phyloP scores from a whole-genome alignment of 2,888 invertebrate species.

The Malachius bipustulatus region DNA sequence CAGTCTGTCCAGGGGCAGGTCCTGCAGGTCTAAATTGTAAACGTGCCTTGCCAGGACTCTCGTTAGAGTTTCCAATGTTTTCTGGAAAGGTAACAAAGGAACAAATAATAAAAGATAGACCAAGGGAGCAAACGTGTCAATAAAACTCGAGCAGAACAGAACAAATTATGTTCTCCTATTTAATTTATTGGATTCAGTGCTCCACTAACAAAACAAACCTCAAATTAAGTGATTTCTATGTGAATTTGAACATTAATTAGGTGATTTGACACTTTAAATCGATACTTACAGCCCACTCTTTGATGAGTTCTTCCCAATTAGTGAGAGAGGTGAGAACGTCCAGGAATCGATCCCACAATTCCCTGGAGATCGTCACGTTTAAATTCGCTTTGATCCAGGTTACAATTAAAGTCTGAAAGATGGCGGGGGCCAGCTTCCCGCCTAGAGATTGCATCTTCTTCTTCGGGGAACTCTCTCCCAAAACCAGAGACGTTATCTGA shows the following conservation, averaged over 20 bases:
- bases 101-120: too few species aligned
- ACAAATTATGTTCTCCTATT: too few species aligned
- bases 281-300: constrained; percentile 85
- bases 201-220: too few species aligned
- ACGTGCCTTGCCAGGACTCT: constrained; percentile 90
- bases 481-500: constrained; percentile 82
- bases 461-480: constrained; percentile 66
- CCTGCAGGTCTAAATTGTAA: constrained; percentile 84
- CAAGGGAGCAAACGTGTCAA: too few species aligned
- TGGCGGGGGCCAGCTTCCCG: constrained; percentile 71
- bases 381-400: constrained; percentile 97
- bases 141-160: too few species aligned
- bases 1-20: constrained; percentile 67
- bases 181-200: too few species aligned
- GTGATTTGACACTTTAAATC: too few species aligned
- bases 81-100: constrained; percentile 48
- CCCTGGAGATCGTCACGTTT: constrained; percentile 78
- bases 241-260: too few species aligned
- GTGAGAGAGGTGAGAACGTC: constrained; percentile 77
- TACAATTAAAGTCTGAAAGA: constrained; percentile 88
- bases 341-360: constrained; percentile 90
- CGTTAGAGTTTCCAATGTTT: constrained; percentile 95
- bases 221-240: too few species aligned
- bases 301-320: constrained; percentile 87
- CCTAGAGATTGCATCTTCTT: constrained; percentile 65